Base-by-base conservation (phyloP, 2,797 vertebrate genomes). In the Benthosema pterotum region DNA sequence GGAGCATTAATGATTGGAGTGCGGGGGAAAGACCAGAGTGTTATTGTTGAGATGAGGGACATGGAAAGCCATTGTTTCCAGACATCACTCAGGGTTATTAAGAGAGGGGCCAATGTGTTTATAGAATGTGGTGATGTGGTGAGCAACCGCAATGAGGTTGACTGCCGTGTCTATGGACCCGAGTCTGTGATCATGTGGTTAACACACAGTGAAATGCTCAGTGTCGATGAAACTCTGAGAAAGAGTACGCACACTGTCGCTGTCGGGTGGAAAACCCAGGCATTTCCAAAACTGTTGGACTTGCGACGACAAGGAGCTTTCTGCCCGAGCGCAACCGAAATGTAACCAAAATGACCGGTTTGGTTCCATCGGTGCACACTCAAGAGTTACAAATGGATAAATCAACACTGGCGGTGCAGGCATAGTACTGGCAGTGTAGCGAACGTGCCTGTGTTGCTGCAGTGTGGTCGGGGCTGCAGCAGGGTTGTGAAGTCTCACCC, bases 401-500 rank as follows among this genome's bases (percentile, higher is more conserved):
- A 38, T 38, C 32, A 38, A 38, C 32, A 38, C 32, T 38, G 32
- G 49, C 32, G 51, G 56, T 54, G 16, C 57, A 62, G 52, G 15
- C 48, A 58, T 43, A 22, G 52, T 22, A 13, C 18, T 13, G 59
- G 78, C 71, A 69, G 42, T 53, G 65, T 60, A 49, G 72, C 5
- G 22, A 25, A 1, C 68, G 72, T n/a, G 64, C 55, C 67, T 69
- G 71, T 72, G 50, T 84, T 73, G 83, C 67, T 71, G 72, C 56
- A 58, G 65, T 80, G 77, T 51, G 74, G 82, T 81, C 48, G 49
- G 46, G 63, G n/a, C n/a, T n/a, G n/a, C 80, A 81, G 83, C 72
- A 85, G 83, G 78, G 78, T 62, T 80, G 69, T 79, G 74, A 74
- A 56, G 69, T 72, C 67, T 63, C 52, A 54, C 80, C 77, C 65